Evolutionary conservation across 1,140 invertebrate genomes (phyloP).

Genomic region (Aporrectodea caliginosa): DNA sequence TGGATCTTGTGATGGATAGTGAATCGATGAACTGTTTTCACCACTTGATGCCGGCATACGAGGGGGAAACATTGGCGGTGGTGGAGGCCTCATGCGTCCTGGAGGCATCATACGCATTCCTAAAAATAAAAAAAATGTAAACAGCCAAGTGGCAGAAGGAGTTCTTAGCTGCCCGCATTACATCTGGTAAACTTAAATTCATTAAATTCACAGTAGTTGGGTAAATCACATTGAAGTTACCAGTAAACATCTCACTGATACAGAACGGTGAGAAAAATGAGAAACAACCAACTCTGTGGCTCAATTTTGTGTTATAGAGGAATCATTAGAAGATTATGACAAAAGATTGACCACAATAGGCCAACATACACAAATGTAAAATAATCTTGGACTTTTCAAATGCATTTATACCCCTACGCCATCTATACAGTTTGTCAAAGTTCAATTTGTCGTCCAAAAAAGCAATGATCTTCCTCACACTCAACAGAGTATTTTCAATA

Average conservation of each 20-base stretch:
- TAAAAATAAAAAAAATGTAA: constrained; percentile 33
- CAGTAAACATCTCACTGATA: neutral
- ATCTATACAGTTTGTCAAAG: too few relatives aligned
- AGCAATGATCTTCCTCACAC: too few relatives aligned
- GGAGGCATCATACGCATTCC: constrained; percentile 38
- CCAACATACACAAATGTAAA: too few relatives aligned
- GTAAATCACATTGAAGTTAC: neutral
- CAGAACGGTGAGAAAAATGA: neutral
- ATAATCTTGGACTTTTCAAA: too few relatives aligned
- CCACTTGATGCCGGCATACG: constrained; percentile 59
- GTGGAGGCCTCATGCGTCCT: constrained; percentile 28
- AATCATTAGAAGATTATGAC: too few relatives aligned
- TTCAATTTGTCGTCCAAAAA: too few relatives aligned
- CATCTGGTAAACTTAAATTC: neutral
- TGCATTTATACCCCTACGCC: too few relatives aligned
- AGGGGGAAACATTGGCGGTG: constrained; percentile 56
- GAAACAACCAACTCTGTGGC: neutral
- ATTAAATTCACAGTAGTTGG: neutral
- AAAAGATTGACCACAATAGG: too few relatives aligned
- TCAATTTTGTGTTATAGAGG: neutral
- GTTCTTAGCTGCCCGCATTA: neutral
- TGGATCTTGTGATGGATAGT: constrained; percentile 93
- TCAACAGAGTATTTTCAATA: too few relatives aligned
- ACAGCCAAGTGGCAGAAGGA: neutral
- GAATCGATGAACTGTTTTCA: constrained; percentile 58